A percentile compares a stretch with the other conserved stretches of the same genome.
Evolutionary conservation across 2,113 vertebrate species (phyloP).

Genomic region (Cryptomyrus ogoouensis): DNA sequence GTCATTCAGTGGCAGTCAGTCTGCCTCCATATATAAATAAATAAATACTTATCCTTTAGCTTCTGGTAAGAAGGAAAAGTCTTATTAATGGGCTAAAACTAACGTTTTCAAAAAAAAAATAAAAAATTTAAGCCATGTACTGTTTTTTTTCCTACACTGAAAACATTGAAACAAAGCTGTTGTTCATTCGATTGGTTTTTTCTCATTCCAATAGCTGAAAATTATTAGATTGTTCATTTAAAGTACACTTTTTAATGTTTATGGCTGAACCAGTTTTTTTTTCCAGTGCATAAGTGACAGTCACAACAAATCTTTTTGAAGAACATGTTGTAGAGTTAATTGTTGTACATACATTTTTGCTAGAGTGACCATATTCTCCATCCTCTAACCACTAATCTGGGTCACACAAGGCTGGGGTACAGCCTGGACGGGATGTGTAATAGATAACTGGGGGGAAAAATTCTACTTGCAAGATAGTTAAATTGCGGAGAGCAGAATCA

Average conservation of each 20-base stretch:
- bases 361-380: background rate
- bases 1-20: background rate
- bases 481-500: background rate
- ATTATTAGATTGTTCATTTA: background rate
- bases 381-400: background rate
- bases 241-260: background rate
- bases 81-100: background rate
- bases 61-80: background rate
- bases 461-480: background rate
- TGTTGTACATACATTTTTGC: background rate
- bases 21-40: background rate
- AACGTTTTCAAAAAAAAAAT: background rate
- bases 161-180: background rate
- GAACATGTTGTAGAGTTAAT: background rate
- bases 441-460: background rate
- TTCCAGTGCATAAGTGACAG: background rate
- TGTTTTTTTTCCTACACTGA: background rate
- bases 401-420: background rate
- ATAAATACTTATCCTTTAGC: background rate
- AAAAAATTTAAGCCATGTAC: background rate
- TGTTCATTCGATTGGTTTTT: background rate
- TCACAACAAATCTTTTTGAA: background rate
- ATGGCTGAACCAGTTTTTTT: background rate
- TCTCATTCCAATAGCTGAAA: background rate
- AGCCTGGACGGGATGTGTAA: background rate